Percentiles rank a stretch among this genome's conserved stretches.
These are phyloP conservation scores for Pontoporia blainvillei DNA, from an alignment of 2,113 vertebrate species.

Conservation along the genomic window DNA sequence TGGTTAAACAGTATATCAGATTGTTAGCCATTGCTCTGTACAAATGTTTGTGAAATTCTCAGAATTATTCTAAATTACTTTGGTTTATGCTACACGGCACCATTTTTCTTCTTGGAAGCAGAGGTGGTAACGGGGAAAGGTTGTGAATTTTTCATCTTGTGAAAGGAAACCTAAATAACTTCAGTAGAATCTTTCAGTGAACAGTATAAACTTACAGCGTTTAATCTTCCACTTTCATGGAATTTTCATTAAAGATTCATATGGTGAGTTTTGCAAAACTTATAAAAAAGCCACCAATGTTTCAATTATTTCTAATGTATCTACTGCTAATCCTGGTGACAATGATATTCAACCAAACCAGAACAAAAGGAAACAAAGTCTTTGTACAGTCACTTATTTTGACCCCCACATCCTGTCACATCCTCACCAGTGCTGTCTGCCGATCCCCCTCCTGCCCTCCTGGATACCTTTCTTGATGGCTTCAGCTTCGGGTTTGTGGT, in stretches of 20 bases:
- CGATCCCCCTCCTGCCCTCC: background rate
- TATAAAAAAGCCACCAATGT: background rate
- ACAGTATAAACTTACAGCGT: background rate
- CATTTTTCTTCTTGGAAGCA: background rate
- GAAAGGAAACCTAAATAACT: background rate
- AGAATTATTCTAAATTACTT: background rate
- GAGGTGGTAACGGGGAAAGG: background rate
- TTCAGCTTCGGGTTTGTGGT: background rate
- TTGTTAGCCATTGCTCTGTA: background rate
- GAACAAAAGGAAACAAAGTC: background rate
- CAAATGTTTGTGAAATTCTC: background rate
- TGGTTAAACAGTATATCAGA: background rate
- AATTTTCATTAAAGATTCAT: conserved; percentile 9
- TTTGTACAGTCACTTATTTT: background rate
- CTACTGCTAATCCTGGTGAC: background rate
- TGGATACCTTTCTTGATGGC: background rate
- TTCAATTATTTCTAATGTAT: background rate
- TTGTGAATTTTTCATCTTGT: background rate
- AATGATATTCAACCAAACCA: background rate
- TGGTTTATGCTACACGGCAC: background rate
- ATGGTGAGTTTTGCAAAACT: background rate
- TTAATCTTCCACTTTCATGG: background rate
- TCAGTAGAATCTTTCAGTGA: background rate
- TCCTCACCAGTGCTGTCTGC: background rate
- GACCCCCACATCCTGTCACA: background rate